Evolutionary conservation across 2,113 vertebrate genomes (phyloP).

Genomic region (Callaeas wilsoni): DNA sequence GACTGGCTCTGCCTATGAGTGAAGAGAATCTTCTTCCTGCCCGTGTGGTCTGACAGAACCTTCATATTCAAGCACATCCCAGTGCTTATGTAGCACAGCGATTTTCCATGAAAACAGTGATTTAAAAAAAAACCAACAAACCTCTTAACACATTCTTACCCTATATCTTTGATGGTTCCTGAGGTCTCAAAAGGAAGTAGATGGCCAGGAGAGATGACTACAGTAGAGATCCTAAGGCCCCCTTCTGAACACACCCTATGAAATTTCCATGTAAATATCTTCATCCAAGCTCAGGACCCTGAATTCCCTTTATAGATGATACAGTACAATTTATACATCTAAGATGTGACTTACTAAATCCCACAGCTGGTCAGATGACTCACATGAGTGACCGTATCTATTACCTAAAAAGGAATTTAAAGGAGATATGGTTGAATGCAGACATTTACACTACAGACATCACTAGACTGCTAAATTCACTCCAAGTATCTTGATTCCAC

Average conservation of each 20-base stretch:
- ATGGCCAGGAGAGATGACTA: neutral
- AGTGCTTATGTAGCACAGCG: neutral
- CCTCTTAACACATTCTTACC: neutral
- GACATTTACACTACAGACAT: neutral
- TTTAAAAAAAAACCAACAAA: neutral
- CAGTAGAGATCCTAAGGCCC: neutral
- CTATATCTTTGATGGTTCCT: neutral
- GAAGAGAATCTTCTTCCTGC: neutral
- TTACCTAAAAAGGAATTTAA: neutral
- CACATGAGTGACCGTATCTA: neutral
- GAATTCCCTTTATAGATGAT: neutral
- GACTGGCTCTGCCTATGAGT: neutral
- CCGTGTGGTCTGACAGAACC: neutral
- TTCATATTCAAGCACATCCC: neutral
- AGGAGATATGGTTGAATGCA: neutral
- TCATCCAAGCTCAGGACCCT: neutral
- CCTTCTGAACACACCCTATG: neutral
- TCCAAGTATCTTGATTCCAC: neutral
- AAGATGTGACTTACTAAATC: neutral
- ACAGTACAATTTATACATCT: neutral
- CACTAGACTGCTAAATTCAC: neutral
- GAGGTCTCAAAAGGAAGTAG: neutral
- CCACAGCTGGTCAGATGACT: neutral
- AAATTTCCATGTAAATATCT: neutral
- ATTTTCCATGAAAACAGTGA: neutral